Base-by-base conservation (phyloP, 1,140 invertebrate species). In the Batillaria attramentaria region DNA sequence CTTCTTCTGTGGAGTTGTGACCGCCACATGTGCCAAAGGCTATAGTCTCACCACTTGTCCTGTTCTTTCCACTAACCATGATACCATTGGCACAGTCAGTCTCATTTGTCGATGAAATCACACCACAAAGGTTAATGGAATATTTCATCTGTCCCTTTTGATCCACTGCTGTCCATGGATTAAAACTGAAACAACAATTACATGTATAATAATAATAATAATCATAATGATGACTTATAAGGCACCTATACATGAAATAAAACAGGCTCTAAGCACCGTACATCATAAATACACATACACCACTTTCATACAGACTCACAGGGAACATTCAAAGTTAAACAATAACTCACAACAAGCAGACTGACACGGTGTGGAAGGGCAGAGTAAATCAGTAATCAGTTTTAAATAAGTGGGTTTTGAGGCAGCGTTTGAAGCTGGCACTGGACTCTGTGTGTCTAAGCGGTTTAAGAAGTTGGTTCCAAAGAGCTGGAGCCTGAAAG, bases 51-150 rank as follows among this genome's bases (percentile, higher is more conserved):
- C 72, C 74, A 66, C 81, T 77, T 24, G 57, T 79, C 31, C 73
- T 74, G 35, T 78, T 78, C 16, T 46, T 69, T 76, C 80, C 77
- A 77, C 82, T 84, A 0, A 87, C 79, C 0, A 81, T 79, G 46
- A 85, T 81, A 42, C 79, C 76, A 43, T 69, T 35, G 33, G 81
- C 81, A 60, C 86, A 87, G 35, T 70, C 50, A 33, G 46, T 72
- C n/a, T 20, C 68, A 20, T 46, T 50, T 54, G 74, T 50, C 0
- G 43, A 41, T 60, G 77, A 24, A 16, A 81, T 31, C 41, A 41
- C 69, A 3, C 72, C 73, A 79, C 87, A 88, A 42, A 88, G 28
- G 72, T 75, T 83, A 10, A 88, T 87, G 35, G 78, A 78, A 72
- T 83, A 86, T 18, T 83, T 80, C 1, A 78, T 79, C 57, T 86